Conservation (phyloP, 2,113 vertebrate genomes). For the Andinoacara biseriatus region DNA sequence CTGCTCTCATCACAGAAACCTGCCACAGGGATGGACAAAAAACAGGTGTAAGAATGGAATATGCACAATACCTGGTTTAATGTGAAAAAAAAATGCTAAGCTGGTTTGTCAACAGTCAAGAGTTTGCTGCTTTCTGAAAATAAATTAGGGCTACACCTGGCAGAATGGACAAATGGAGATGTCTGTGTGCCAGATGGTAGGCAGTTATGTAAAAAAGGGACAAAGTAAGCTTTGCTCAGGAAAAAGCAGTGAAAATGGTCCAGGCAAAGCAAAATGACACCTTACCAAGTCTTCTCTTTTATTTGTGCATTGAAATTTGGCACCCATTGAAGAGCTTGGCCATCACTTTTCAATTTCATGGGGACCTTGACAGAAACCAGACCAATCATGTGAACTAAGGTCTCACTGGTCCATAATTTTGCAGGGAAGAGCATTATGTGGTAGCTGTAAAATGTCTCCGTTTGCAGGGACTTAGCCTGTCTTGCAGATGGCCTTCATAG, state of each 20-base stretch:
- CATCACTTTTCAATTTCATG: not conserved
- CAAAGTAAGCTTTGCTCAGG: not conserved
- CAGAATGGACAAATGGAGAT: slow-evolving; percentile 6
- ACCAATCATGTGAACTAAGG: not conserved
- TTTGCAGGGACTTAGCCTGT: not conserved
- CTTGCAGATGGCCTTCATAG: not conserved
- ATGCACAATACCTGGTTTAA: not conserved
- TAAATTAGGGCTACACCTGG: not conserved
- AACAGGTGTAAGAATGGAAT: not conserved
- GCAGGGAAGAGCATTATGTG: not conserved
- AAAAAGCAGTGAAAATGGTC: not conserved
- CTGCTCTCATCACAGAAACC: not conserved
- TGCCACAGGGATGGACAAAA: not conserved
- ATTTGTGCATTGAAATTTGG: not conserved
- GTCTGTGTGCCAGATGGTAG: not conserved
- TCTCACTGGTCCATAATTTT: not conserved
- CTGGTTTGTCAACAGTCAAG: not conserved
- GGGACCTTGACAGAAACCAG: not conserved
- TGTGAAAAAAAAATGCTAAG: not conserved
- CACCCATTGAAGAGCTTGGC: not conserved
- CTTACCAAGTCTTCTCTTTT: not conserved
- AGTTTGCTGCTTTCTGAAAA: slow-evolving; percentile 4
- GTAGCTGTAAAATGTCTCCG: not conserved
- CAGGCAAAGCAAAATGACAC: not conserved
- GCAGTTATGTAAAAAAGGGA: not conserved